These are phyloP conservation scores for Pogonocherus hispidulus DNA, from an alignment of 2,888 invertebrate genomes.

Conservation along the genomic window DNA sequence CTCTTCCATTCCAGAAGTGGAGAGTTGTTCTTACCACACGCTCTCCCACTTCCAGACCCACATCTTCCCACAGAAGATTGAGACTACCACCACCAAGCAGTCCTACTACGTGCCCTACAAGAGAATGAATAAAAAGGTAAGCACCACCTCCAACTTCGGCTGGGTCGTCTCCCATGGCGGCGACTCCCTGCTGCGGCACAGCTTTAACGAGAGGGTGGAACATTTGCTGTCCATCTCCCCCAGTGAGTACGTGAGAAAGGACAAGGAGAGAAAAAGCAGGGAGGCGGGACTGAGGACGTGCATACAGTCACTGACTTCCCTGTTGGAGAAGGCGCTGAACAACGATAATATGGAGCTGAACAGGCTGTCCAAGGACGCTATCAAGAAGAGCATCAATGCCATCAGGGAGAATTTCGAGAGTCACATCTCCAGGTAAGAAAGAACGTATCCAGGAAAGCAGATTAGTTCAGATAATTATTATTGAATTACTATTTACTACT, in stretches of 20 bases:
- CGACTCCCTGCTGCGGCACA: constrained; percentile 39
- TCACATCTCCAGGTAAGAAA: constrained; percentile 36
- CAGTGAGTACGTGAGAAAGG: constrained; percentile 61
- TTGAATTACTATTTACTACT: too few species aligned
- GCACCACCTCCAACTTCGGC: constrained; percentile 44
- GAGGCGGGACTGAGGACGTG: constrained; percentile 58
- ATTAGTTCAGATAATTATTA: too few species aligned
- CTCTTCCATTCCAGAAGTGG: constrained; percentile 37
- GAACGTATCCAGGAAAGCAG: background rate
- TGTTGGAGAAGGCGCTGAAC: constrained; percentile 55
- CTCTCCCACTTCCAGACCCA: constrained; percentile 46
- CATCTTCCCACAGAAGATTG: constrained; percentile 47
- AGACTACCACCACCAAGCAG: constrained; percentile 41
- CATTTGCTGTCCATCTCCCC: constrained; percentile 59
- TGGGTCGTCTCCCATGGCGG: constrained; percentile 48
- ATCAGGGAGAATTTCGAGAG: constrained; percentile 49
- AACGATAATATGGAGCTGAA: constrained; percentile 39
- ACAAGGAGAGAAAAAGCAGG: constrained; percentile 58
- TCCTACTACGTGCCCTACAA: constrained; percentile 39
- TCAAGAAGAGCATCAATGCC: constrained; percentile 53
- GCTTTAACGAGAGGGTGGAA: constrained; percentile 53
- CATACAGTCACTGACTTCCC: constrained; percentile 60
- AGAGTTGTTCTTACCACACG: constrained; percentile 49
- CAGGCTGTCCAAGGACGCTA: constrained; percentile 54
- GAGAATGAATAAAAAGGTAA: constrained; percentile 40